These are phyloP conservation scores for Boloria euphrosyne DNA, from an alignment of 2,888 invertebrate genomes.

Conservation along the genomic window DNA sequence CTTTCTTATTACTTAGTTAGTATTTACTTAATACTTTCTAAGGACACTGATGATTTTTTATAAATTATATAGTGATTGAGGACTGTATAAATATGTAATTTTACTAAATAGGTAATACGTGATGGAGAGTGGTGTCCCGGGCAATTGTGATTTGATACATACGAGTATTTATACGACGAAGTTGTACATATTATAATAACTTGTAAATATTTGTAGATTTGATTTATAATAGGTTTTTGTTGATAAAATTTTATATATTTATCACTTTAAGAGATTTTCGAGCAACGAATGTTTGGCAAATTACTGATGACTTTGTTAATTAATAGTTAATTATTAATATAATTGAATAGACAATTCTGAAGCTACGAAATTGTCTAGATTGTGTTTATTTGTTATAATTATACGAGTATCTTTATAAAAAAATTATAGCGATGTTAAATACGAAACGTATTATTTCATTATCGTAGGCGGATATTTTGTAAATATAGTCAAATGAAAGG, in stretches of 20 bases:
- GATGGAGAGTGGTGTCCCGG: neutral
- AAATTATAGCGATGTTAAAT: no score
- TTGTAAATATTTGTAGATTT: conserved; percentile 18
- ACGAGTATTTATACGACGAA: conserved; percentile 9
- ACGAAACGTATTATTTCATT: neutral
- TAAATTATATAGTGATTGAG: neutral
- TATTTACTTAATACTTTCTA: conserved; percentile 3
- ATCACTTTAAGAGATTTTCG: neutral
- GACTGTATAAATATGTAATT: neutral
- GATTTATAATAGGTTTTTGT: neutral
- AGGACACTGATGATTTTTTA: neutral
- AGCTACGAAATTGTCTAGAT: no score
- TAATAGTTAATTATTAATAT: no score
- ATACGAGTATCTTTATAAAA: no score
- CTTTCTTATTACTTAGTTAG: conserved; percentile 15
- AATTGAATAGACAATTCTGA: no score
- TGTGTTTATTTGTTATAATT: no score
- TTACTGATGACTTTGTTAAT: no score
- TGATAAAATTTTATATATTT: neutral
- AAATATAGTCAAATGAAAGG: conserved; percentile 6
- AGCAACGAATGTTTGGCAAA: conserved; percentile 17
- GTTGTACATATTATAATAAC: conserved; percentile 11
- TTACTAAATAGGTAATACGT: neutral
- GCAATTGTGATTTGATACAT: conserved; percentile 4
- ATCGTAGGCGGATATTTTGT: conserved; percentile 8